Evolutionary conservation across 2,888 invertebrate species (phyloP), one percentile per base, ranked within the genome.

Genomic region (Hermaeophaga mercurialis): DNA sequence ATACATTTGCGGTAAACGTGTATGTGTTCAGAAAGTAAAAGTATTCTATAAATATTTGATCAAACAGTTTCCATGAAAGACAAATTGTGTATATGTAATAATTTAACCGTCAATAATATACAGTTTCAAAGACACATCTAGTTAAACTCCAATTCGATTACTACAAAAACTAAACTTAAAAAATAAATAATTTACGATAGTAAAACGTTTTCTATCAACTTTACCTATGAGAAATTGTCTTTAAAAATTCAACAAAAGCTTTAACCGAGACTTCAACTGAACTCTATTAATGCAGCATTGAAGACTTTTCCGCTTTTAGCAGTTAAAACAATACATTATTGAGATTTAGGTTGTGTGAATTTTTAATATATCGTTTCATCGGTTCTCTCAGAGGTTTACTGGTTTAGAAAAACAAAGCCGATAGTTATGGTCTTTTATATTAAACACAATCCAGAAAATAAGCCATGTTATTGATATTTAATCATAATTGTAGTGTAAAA

Each of bases 201-300:
- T 19, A 43, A 43, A 43, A 43, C 24, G 24, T 24, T 43, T 12
- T 7, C 26, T 22, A 43, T 43, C 24, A 24, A 24, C 11, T 18
- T 43, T 6, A 12, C 24, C 5, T 22, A 43, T 26, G 24, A 43
- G 24, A 12, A 43, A 43, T 11, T 12, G 43, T 12, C 8, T 43
- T 43, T 43, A 43, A 43, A 43, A 43, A 43, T 24, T 43, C 43
- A 43, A 24, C 43, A 24, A 43, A 41, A 43, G 43, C 43, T 43
- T 43, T 24, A 14, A 2, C 14, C 3, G 22, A 24, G 14, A 22
- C 11, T 43, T 26, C 24, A 43, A 43, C 41, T 19, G 9, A 9
- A 19, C 22, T 14, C 41, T 12, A 41, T 41, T 22, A 12, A 41
- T 41, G 22, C 41, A 41, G 18, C 41, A 41, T 41, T 41, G 22